phyloP scores from a whole-genome alignment of 2,888 invertebrate species.

The Tetragnatha montana region DNA sequence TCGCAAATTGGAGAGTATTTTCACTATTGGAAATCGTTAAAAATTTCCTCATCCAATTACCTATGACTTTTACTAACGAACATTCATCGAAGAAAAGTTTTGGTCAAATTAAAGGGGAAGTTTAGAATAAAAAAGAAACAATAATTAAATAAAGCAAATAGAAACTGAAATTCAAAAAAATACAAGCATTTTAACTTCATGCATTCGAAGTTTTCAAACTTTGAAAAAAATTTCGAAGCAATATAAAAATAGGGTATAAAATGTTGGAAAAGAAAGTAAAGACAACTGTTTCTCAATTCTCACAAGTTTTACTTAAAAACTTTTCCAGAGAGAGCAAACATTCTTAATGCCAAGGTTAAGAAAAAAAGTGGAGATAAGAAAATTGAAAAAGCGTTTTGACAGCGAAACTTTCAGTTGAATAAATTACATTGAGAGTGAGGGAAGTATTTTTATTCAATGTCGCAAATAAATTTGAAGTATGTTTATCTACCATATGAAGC shows the following conservation, averaged over 20 bases:
- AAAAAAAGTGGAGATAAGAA: neutral
- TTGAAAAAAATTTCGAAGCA: neutral
- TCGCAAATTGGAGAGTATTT: neutral
- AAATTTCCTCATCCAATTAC: constrained; percentile 3
- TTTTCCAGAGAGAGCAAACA: neutral
- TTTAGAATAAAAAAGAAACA: neutral
- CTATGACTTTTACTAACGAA: neutral
- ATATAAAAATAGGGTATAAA: neutral
- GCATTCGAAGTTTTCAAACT: neutral
- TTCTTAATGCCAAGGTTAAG: neutral
- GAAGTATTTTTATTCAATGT: neutral
- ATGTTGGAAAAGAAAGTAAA: neutral
- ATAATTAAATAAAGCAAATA: neutral
- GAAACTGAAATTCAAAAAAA: neutral
- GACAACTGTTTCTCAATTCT: neutral
- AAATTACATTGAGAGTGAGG: neutral
- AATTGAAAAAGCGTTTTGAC: neutral
- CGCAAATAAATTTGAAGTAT: neutral
- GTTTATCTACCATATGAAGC: neutral
- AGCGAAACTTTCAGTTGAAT: neutral
- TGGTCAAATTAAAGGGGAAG: neutral
- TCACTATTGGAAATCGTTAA: constrained; percentile 23
- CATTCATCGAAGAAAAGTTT: neutral
- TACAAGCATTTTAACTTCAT: neutral
- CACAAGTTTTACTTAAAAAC: neutral